Evolutionary conservation across 37 sponge, comb jelly and placozoan species (phyloP).

Genomic region (Oscarella lobularis): DNA sequence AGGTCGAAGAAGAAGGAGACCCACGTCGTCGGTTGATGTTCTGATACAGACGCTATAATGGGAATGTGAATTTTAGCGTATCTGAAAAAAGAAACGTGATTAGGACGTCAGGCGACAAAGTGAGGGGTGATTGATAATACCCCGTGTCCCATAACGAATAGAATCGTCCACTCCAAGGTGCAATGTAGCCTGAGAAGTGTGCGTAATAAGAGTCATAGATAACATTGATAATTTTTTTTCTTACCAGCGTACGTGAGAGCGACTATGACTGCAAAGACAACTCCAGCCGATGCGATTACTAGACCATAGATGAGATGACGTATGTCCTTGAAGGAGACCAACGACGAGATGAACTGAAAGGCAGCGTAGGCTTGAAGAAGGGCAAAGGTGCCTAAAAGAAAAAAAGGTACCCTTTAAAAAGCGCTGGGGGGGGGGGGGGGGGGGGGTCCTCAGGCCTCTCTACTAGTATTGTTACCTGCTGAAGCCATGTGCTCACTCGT

Average conservation of each 20-base stretch:
- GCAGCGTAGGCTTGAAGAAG: slow-evolving; percentile 47
- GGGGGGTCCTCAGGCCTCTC: no score
- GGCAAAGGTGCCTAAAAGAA: slow-evolving; percentile 27
- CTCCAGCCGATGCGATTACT: slow-evolving; percentile 41
- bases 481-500: slow-evolving; percentile 99
- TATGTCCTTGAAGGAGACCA: slow-evolving; percentile 53
- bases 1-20: slow-evolving; percentile 99
- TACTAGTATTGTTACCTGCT: no score
- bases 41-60: slow-evolving; percentile 96
- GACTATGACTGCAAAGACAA: slow-evolving; percentile 76
- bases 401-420: background rate
- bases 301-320: slow-evolving; percentile 31
- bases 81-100: slow-evolving; percentile 13
- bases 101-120: background rate
- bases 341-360: slow-evolving; percentile 47
- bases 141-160: slow-evolving; percentile 98
- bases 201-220: no score
- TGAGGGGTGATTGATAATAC: slow-evolving; percentile 35
- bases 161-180: slow-evolving; percentile 98
- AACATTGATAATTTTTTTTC: no score
- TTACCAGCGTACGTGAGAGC: slow-evolving; percentile 49
- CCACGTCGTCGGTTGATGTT: slow-evolving; percentile 99
- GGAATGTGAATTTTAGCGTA: slow-evolving; percentile 99
- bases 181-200: slow-evolving; percentile 91
- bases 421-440: no score